Base-by-base conservation (phyloP, 2,888 invertebrate species). In the Helobdella robusta region DNA sequence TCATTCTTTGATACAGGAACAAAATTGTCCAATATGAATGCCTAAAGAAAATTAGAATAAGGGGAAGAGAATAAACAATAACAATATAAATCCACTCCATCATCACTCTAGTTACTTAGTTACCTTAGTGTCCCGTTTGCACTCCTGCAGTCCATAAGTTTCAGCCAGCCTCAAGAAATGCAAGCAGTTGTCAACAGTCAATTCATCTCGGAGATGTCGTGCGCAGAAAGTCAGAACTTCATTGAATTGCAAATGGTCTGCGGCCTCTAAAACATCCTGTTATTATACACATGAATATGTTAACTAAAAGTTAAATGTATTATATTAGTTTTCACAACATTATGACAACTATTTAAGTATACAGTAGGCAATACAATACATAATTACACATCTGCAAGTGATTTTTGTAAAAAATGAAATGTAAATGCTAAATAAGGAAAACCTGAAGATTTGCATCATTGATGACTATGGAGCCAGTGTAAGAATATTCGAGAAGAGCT, bases 401-500 rank as follows among this genome's bases (percentile, higher is more conserved):
- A n/a, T n/a, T n/a, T n/a, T n/a, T n/a, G n/a, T n/a, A n/a, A n/a
- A n/a, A n/a, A n/a, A n/a, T n/a, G n/a, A n/a, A n/a, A n/a, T n/a
- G n/a, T n/a, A n/a, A n/a, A n/a, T n/a, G n/a, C n/a, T n/a, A 50
- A 56, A 5, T 25, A 56, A 56, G 3, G 48, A 28, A 2, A n/a
- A 62, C 62, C 20, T 62, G 62, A 8, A 68, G 65, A 34, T 70
- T 69, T 46, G 60, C 65, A 40, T 67, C 61, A 56, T 63, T 68
- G 63, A 70, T 68, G n/a, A 66, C 54, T 8, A 71, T 67, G 36
- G 65, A 65, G 2, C 72, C 72, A 2, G 78, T 78, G 69, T 79
- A 79, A 46, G 78, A 75, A 15, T 78, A 75, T 64, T 78, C 77
- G 28, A 79, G 71, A 6, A 78, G 74, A 66, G 77, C 78, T 67